These are phyloP conservation scores for Amblyopsis rosae DNA, from an alignment of 2,113 vertebrate species.

Conservation along the genomic window DNA sequence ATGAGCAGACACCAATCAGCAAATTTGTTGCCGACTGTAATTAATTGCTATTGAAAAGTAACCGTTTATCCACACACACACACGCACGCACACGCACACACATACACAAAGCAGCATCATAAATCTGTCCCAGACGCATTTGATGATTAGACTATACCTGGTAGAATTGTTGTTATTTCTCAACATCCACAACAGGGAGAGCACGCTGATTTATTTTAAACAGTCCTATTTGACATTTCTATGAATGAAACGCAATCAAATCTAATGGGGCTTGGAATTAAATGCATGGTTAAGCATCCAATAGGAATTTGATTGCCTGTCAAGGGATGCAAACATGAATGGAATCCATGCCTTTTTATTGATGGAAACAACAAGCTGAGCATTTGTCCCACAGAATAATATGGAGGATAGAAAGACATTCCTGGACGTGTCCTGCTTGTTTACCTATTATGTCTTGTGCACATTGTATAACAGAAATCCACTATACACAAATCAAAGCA, in stretches of 20 bases:
- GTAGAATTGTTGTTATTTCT: conserved; percentile 6
- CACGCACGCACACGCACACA: neutral
- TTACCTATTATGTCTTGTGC: neutral
- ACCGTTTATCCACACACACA: conserved; percentile 13
- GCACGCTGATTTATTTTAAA: conserved; percentile 7
- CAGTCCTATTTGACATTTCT: conserved; percentile 22
- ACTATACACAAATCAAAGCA: conserved; percentile 6
- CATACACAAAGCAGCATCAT: neutral
- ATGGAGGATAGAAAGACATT: conserved; percentile 3
- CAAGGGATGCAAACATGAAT: conserved; percentile 17
- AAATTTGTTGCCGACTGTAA: conserved; percentile 15
- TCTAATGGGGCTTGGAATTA: conserved; percentile 30
- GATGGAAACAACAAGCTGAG: conserved; percentile 12
- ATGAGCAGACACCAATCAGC: conserved; percentile 31
- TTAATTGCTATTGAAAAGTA: conserved; percentile 2
- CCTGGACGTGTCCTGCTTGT: neutral
- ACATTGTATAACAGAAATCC: neutral
- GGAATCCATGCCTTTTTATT: conserved; percentile 11
- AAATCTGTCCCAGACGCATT: conserved; percentile 24
- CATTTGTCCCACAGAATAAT: conserved; percentile 13
- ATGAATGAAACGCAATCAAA: conserved; percentile 44
- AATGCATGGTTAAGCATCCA: conserved; percentile 47
- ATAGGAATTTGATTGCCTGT: conserved; percentile 33
- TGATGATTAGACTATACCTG: conserved; percentile 11
- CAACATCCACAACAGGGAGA: conserved; percentile 17